Percentiles rank a stretch among this genome's conserved stretches.
phyloP scores from a whole-genome alignment of 2,797 vertebrate genomes.

The Ciconia nigra region DNA sequence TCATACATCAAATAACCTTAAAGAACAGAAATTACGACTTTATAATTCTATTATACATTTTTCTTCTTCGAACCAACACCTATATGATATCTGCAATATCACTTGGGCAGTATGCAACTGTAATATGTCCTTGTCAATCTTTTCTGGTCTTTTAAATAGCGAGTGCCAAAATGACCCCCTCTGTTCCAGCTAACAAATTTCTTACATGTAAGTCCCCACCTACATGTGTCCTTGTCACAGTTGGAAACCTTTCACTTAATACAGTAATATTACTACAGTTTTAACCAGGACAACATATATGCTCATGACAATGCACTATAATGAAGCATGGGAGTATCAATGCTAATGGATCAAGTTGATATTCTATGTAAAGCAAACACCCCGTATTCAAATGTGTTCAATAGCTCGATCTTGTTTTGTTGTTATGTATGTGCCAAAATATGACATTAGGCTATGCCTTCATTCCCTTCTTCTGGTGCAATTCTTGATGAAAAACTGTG shows the following conservation, averaged over 20 bases:
- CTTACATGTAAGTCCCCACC: background rate
- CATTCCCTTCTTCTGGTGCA: background rate
- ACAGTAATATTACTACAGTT: background rate
- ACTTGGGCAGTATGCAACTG: background rate
- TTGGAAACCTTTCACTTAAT: background rate
- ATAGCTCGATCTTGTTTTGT: background rate
- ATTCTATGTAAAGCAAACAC: background rate
- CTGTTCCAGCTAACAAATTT: background rate
- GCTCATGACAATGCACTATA: background rate
- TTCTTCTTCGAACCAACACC: background rate
- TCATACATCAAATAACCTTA: background rate
- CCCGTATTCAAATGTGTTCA: background rate
- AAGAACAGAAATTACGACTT: background rate
- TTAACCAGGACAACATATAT: background rate
- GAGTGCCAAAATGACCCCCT: background rate
- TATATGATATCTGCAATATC: background rate
- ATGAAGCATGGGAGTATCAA: rapidly evolving
- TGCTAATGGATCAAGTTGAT: background rate
- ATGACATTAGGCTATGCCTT: background rate
- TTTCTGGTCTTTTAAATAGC: background rate
- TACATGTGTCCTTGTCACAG: background rate
- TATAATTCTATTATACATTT: background rate
- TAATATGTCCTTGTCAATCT: background rate
- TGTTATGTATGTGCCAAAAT: background rate
- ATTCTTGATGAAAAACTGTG: background rate